Evolutionary conservation across 1,140 invertebrate genomes (phyloP).

Genomic region (Meloidogyne chitwoodi): DNA sequence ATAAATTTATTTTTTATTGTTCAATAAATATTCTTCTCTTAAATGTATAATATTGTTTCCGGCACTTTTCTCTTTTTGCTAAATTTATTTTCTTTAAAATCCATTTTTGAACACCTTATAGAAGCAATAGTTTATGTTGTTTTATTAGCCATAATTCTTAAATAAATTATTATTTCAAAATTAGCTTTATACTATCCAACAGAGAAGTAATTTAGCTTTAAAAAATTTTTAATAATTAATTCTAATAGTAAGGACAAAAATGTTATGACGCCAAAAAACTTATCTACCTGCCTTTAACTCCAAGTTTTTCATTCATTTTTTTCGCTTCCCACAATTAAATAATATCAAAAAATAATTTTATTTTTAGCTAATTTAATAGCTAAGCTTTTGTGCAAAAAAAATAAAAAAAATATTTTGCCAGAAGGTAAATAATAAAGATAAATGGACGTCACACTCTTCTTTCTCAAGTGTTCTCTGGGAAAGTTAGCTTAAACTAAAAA

Average conservation of each 20-base stretch:
- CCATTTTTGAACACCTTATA: background rate
- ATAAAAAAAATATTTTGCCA: background rate
- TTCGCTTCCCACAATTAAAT: no score
- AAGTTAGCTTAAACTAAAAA: background rate
- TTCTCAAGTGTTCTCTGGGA: background rate
- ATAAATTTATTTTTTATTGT: background rate
- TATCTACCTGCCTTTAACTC: no score
- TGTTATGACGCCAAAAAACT: background rate
- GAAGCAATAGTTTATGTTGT: background rate
- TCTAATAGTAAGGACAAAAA: background rate
- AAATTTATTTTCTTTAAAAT: background rate
- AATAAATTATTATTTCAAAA: background rate
- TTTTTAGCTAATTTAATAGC: background rate
- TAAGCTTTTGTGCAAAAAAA: background rate
- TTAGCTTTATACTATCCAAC: background rate
- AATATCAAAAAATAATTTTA: no score
- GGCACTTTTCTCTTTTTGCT: background rate
- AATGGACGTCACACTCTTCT: background rate
- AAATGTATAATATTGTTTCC: background rate
- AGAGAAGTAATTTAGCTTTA: background rate
- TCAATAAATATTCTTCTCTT: background rate
- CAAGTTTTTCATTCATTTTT: no score
- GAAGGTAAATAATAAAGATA: background rate
- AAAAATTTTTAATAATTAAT: background rate
- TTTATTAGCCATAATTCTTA: background rate